Conservation (phyloP, 1,140 invertebrate species). For the Eumaeus atala region DNA sequence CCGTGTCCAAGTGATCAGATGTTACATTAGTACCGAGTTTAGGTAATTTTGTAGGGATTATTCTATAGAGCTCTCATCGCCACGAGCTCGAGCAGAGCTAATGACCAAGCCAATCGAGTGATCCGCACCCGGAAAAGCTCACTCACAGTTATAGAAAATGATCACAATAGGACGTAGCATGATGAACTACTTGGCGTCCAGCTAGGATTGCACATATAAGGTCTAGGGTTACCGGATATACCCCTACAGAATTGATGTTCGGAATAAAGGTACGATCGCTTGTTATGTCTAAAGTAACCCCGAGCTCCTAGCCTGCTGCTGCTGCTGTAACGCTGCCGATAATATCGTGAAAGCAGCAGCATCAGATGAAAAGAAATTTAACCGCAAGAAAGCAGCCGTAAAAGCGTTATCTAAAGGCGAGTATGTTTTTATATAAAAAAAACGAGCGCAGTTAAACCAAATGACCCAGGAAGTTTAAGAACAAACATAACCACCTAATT, state of each 20-base stretch:
- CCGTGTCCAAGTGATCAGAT: no score
- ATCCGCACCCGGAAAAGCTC: slow-evolving; percentile 7
- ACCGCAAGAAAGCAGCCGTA: no score
- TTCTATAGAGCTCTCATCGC: slow-evolving; percentile 11
- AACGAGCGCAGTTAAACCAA: slow-evolving; percentile 28
- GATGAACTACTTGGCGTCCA: background rate
- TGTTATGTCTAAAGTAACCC: no score
- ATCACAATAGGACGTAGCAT: slow-evolving; percentile 1
- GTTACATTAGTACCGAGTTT: slow-evolving; percentile 2
- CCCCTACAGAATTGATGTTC: slow-evolving; percentile 14
- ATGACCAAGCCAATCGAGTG: background rate
- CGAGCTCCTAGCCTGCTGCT: no score
- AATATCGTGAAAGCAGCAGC: slow-evolving; percentile 15
- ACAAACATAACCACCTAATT: slow-evolving; percentile 29
- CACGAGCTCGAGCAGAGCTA: background rate
- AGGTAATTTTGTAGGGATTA: slow-evolving; percentile 3
- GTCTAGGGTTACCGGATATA: slow-evolving; percentile 2
- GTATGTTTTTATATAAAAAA: slow-evolving; percentile 29
- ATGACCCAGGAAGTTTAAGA: slow-evolving; percentile 27
- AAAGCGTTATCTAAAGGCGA: slow-evolving; percentile 25
- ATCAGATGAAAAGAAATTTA: slow-evolving; percentile 23
- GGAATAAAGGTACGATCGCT: slow-evolving; percentile 5
- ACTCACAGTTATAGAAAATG: slow-evolving; percentile 10
- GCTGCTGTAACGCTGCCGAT: no score
- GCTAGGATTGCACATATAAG: slow-evolving; percentile 12